A percentile compares a stretch with the other conserved stretches of the same genome.
Evolutionary conservation across 2,888 invertebrate genomes (phyloP).

Genomic region (Odontothrips loti): DNA sequence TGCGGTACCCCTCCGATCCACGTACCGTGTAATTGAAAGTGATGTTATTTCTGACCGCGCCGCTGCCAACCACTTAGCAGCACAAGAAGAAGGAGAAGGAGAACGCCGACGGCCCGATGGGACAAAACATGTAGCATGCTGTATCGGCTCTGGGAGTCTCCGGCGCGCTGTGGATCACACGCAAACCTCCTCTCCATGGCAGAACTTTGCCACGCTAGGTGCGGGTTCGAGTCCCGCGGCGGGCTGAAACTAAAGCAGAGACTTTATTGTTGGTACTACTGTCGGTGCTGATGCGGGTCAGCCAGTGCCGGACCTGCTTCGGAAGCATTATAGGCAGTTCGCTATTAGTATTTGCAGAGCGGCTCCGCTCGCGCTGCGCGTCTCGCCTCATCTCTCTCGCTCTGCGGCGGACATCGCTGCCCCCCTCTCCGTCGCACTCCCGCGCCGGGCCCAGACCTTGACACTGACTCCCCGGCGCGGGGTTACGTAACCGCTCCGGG

Average conservation of each 20-base stretch:
- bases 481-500: conserved; percentile 19
- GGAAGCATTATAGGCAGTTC: no score
- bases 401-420: no score
- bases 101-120: background rate
- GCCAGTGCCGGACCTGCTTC: no score
- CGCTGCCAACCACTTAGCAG: conserved; percentile 4
- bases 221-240: background rate
- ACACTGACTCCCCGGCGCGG: conserved; percentile 1
- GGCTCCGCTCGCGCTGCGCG: background rate
- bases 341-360: no score
- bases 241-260: no score
- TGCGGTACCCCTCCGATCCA: background rate
- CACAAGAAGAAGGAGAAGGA: background rate
- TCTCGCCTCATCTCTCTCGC: background rate
- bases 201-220: background rate
- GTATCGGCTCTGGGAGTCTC: background rate
- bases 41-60: conserved; percentile 20
- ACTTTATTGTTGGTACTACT: no score
- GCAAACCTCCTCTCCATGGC: background rate
- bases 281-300: no score
- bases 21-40: conserved; percentile 20
- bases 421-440: background rate
- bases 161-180: background rate
- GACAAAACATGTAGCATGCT: background rate
- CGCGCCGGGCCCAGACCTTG: background rate